Evolutionary conservation across 2,113 vertebrate genomes (phyloP).

Genomic region (Oreocharis arfaki): DNA sequence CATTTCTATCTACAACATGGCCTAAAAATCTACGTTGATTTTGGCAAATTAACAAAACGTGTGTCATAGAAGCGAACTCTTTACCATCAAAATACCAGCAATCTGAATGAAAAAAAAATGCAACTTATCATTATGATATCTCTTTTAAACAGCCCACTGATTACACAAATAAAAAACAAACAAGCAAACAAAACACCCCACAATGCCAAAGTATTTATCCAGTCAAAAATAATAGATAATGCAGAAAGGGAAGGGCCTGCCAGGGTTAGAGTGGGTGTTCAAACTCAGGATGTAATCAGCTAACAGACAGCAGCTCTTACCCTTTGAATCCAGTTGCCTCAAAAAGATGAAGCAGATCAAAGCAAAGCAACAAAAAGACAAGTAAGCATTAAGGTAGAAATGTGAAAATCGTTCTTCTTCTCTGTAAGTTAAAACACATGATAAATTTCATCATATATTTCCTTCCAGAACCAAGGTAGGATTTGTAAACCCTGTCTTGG

Average conservation of each 20-base stretch:
- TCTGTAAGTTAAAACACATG: not conserved
- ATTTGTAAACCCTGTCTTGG: not conserved
- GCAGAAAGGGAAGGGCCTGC: not conserved
- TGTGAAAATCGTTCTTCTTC: not conserved
- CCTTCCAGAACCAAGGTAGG: not conserved
- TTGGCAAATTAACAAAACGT: not conserved
- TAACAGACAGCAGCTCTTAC: not conserved
- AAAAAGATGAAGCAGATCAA: not conserved
- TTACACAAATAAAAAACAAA: not conserved
- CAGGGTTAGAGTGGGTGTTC: not conserved
- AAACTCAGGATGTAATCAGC: rapidly evolving
- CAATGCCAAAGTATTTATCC: not conserved
- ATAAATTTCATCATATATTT: not conserved
- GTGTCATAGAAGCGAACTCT: not conserved
- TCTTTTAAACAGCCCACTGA: not conserved
- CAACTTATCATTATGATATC: not conserved
- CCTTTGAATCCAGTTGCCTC: not conserved
- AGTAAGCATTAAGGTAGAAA: not conserved
- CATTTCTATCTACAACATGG: not conserved
- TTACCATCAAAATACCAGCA: not conserved
- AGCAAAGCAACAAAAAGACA: not conserved
- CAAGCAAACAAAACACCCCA: not conserved
- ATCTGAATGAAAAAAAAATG: not conserved
- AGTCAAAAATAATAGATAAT: not conserved
- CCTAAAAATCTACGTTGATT: not conserved